Conservation (phyloP, 2,113 vertebrate species). For the Parus major region DNA sequence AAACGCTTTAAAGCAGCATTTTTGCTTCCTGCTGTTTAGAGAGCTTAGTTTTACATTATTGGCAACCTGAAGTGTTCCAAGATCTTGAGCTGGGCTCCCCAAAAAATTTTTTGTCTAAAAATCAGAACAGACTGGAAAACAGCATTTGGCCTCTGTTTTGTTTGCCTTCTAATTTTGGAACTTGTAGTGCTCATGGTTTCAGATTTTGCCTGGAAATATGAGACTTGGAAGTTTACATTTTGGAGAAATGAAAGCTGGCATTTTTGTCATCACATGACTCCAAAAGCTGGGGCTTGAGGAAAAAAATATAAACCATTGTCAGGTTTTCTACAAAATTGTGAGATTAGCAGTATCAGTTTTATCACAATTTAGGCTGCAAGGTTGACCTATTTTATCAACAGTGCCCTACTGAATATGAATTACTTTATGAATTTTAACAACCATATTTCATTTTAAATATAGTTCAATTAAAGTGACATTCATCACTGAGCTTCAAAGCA, state of each 20-base stretch:
- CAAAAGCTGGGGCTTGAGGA: conserved; percentile 43
- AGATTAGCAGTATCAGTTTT: conserved; percentile 41
- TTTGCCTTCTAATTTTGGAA: conserved; percentile 70
- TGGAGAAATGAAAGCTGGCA: conserved; percentile 58
- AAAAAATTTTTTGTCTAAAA: conserved; percentile 56
- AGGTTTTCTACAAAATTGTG: conserved; percentile 45
- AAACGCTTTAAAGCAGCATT: neutral
- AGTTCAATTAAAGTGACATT: conserved; percentile 23
- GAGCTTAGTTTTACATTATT: conserved; percentile 29
- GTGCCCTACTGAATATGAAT: conserved; percentile 48
- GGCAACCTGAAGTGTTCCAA: conserved; percentile 39
- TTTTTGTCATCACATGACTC: conserved; percentile 63
- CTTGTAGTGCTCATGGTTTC: conserved; percentile 39
- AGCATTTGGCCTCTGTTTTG: conserved; percentile 58
- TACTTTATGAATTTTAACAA: conserved; percentile 58
- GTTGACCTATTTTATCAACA: conserved; percentile 57
- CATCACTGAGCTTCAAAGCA: neutral
- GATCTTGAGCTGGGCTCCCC: conserved; percentile 40
- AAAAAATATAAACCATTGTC: conserved; percentile 51
- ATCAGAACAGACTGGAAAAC: conserved; percentile 63
- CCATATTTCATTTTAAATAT: conserved; percentile 40
- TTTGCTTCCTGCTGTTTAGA: conserved; percentile 6
- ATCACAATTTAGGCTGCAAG: conserved; percentile 40
- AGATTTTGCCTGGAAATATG: conserved; percentile 59
- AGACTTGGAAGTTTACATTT: conserved; percentile 64